These are phyloP conservation scores for Falco concolor DNA, from an alignment of 2,797 vertebrate genomes.

Conservation along the genomic window DNA sequence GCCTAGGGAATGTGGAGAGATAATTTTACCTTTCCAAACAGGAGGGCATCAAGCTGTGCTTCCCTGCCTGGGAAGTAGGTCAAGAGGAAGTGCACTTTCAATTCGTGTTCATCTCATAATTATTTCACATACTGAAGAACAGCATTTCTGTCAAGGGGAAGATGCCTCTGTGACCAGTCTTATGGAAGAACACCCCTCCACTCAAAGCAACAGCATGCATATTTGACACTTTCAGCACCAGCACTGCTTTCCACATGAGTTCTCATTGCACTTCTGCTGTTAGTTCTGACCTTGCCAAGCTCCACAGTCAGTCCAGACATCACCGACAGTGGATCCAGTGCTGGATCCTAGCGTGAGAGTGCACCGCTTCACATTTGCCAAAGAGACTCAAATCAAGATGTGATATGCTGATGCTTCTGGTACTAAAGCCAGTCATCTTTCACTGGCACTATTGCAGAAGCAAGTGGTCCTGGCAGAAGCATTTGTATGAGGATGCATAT, in stretches of 20 bases:
- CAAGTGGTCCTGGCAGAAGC: background rate
- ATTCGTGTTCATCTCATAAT: conserved; percentile 61
- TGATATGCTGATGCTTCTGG: background rate
- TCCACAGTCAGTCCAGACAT: background rate
- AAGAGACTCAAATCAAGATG: background rate
- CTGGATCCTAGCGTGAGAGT: background rate
- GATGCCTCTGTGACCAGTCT: background rate
- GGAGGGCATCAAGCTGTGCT: conserved; percentile 28
- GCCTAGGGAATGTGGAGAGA: conserved; percentile 36
- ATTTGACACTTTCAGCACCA: background rate
- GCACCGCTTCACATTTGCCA: background rate
- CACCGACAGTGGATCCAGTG: background rate
- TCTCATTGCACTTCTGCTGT: background rate
- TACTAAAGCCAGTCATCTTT: background rate
- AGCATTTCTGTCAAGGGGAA: conserved; percentile 18
- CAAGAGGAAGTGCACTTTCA: conserved; percentile 63
- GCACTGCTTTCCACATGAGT: background rate
- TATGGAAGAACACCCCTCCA: background rate
- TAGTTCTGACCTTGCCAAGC: background rate
- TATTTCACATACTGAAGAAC: conserved; percentile 60
- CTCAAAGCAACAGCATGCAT: background rate
- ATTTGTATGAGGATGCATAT: background rate
- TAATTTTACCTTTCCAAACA: conserved; percentile 53
- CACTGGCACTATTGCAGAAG: background rate
- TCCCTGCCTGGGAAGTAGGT: conserved; percentile 62